Evolutionary conservation across 1,140 invertebrate genomes (phyloP), one percentile per base, ranked within the genome.

Genomic region (Drosophila eugracilis): DNA sequence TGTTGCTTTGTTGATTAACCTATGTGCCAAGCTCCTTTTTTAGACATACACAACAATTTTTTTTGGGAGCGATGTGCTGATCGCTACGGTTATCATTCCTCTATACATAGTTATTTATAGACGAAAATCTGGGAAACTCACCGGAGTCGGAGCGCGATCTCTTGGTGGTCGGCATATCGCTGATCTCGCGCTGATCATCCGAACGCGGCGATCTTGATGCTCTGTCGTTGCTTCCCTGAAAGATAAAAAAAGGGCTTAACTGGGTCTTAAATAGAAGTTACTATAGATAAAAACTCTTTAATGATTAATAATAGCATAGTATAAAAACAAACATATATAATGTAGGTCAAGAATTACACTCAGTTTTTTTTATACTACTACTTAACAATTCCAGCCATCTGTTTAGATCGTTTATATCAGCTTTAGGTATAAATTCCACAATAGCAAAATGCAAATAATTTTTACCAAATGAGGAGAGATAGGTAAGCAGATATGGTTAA

Each of bases 211-310:
- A 90, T 65, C 89, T 89, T 12, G 89, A 89, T 57, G 89, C 84
- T 90, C 89, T 89, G 55, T 90, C 89, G 80, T 90, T 90, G 77
- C 89, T 90, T 49, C 89, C 89, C 89, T 90, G 47, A 22, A 60
- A 78, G 22, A 14, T 7, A 45, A 58, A 75, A 24, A 10, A 9
- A 5, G 12, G 17, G 26, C 21, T 15, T 10, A 4, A 17, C 3
- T 5, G 36, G 14, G 36, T 3, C 12, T 30, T 15, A 9, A 39
- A 7, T 17, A 39, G 3, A n/a, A n/a, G 3, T 17, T 14, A 7
- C 15, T 15, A 1, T 3, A 36, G 0, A 36, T 15, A n/a, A n/a
- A n/a, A n/a, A n/a, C n/a, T n/a, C n/a, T n/a, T n/a, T n/a, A n/a
- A n/a, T n/a, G n/a, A n/a, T n/a, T n/a, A n/a, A n/a, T n/a, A n/a